phyloP scores from a whole-genome alignment of 1,140 invertebrate genomes.

The Trichomalopsis sarcophagae region DNA sequence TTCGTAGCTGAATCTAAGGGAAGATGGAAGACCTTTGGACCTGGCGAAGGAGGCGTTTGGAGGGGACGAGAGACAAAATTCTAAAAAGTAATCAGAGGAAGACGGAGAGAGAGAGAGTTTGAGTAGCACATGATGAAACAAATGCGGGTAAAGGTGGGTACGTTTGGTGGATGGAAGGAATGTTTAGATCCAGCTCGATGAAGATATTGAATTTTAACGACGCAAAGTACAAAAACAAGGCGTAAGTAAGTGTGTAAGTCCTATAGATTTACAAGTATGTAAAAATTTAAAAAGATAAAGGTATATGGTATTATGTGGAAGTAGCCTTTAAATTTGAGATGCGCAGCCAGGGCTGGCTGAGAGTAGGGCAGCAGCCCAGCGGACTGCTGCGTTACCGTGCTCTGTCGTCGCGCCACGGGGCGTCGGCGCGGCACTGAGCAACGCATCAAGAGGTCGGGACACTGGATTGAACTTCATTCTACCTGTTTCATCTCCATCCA shows the following conservation, averaged over 20 bases:
- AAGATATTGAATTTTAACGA: slow-evolving; percentile 32
- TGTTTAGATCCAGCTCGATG: slow-evolving; percentile 48
- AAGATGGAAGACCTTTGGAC: background rate
- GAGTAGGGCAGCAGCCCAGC: slow-evolving; percentile 68
- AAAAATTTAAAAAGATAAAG: slow-evolving; percentile 64
- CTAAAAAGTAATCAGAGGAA: background rate
- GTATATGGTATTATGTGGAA: slow-evolving; percentile 67
- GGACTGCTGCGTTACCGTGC: slow-evolving; percentile 73
- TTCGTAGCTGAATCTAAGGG: slow-evolving; percentile 49
- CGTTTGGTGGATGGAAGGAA: background rate
- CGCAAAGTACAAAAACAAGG: slow-evolving; percentile 51
- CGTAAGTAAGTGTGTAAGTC: background rate
- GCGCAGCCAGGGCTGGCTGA: slow-evolving; percentile 70
- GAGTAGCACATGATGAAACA: background rate
- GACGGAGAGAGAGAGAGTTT: background rate
- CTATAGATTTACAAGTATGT: background rate
- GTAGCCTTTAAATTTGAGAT: slow-evolving; percentile 70
- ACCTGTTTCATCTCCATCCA: slow-evolving; percentile 97
- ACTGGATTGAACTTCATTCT: slow-evolving; percentile 75
- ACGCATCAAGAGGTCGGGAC: slow-evolving; percentile 69
- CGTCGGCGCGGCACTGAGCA: slow-evolving; percentile 71
- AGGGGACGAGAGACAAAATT: background rate
- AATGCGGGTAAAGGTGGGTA: background rate
- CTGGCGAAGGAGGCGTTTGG: background rate
- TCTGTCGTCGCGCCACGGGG: slow-evolving; percentile 69